Base-by-base conservation (phyloP, 2,888 invertebrate genomes). In the Pseudococcus longispinus region DNA sequence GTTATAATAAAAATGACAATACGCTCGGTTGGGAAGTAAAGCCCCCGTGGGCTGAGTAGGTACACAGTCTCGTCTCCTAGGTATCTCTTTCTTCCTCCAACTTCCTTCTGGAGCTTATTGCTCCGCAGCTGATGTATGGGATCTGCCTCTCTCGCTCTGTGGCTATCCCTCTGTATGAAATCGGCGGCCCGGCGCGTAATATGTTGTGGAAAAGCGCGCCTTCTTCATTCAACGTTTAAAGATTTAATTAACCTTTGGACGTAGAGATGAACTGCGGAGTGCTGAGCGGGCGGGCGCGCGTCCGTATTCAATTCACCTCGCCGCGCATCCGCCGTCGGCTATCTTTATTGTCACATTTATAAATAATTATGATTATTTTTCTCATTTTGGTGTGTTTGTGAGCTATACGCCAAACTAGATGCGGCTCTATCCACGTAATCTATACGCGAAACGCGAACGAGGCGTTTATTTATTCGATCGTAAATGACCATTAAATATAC, bases 181-280 rank as follows among this genome's bases (percentile, higher is more conserved):
- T 82, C 82, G 42, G 23, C 83, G 29, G 83, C 51, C 23, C 26
- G 26, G 44, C 26, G 65, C 23, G n/a, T n/a, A n/a, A n/a, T n/a
- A n/a, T 65, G 11, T 26, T 26, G 65, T 26, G 29, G 70, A 70
- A 70, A 70, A 70, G 32, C 60, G 29, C 60, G 29, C 77, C 74
- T 20, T 60, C 60, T 60, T 60, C 60, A 60, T 26, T 86, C 86
- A 80, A 80, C 51, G 55, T 86, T 85, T 85, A 86, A 86, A 86
- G 86, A 86, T 86, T 86, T 86, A 86, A 86, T 86, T 86, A 86
- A 86, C 86, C 86, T 86, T 86, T 86, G 85, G 74, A 74, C 85
- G 44, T 11, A 15, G 15, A 83, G 42, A 18, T 51, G 51, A 4
- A 1, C n/a, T 18, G 51, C 3, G 51, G 51, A 51, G 37, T 8